Base-by-base conservation (phyloP, 2,797 vertebrate genomes). In the Eulemur rubriventer region DNA sequence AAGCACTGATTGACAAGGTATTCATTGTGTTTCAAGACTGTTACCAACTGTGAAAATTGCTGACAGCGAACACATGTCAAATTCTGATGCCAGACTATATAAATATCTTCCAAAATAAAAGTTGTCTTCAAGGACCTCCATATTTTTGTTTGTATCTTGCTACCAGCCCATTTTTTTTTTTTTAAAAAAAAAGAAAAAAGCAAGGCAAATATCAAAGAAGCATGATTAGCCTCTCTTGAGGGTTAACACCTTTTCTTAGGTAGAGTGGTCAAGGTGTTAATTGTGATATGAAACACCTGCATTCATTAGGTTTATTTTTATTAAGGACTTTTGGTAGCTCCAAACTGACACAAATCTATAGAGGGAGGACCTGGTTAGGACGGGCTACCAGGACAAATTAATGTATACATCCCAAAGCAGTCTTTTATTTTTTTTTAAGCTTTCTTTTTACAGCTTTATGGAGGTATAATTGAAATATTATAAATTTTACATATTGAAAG, bases 11-110 rank as follows among this genome's bases (percentile, higher is more conserved):
- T 84, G 78, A 76, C 48, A 83, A 35, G 35, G 8, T 30, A 69
- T 7, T 92, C 41, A 83, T 28, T 83, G 38, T 84, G 26, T 78
- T 91, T 95, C 48, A 83, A 65, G 38, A 83, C 78, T 89, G 63
- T 72, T n/a, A 57, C 33, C 16, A 30, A 83, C 69, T 95, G 84
- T 91, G 30, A 72, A 95, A 96, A 59, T 43, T 48, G 35, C 41
- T 94, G 70, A 89, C 57, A 95, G 75, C 80, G 46, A 83, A 52
- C 55, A 35, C 26, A 10, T 55, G 24, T 97, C 72, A 95, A 95
- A 91, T 83, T 50, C 17, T 52, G 52, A 89, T 95, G n/a, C 65
- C 9, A 93, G 43, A 20, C 3, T 83, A 48, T 83, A 61, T 80
- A 76, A 83, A 65, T 35, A 73, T 33, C 26, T 78, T n/a, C 50